A percentile compares a stretch with the other conserved stretches of the same genome.
These are phyloP conservation scores for Clanis bilineata DNA, from an alignment of 2,888 invertebrate species.

Conservation along the genomic window DNA sequence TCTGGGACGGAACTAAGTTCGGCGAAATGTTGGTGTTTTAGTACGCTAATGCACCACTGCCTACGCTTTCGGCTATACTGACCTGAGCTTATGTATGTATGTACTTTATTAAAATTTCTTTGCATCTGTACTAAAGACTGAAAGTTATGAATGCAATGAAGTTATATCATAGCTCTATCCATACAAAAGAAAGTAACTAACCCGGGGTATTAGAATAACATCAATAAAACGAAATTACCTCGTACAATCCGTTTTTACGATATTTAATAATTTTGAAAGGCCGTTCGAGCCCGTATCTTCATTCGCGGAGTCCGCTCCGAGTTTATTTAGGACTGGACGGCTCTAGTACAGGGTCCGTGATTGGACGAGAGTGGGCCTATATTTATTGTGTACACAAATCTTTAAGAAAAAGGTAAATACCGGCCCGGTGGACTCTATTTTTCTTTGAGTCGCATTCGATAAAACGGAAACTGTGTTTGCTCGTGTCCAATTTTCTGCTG, in stretches of 20 bases:
- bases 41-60: too few relatives aligned
- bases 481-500: conserved; percentile 28
- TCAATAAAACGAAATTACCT: conserved; percentile 1
- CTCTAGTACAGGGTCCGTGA: conserved; percentile 60
- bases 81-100: too few relatives aligned
- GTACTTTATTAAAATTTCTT: too few relatives aligned
- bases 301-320: conserved; percentile 52
- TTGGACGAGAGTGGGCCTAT: conserved; percentile 57
- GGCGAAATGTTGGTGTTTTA: too few relatives aligned
- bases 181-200: not conserved
- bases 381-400: conserved; percentile 72
- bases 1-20: too few relatives aligned
- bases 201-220: not conserved
- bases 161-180: too few relatives aligned
- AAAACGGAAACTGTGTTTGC: conserved; percentile 18
- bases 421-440: conserved; percentile 39
- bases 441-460: conserved; percentile 41
- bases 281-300: conserved; percentile 21
- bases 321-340: conserved; percentile 70
- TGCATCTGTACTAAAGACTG: too few relatives aligned
- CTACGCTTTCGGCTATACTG: too few relatives aligned
- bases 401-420: conserved; percentile 62
- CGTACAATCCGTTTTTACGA: conserved; percentile 4
- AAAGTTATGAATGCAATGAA: too few relatives aligned
- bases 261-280: conserved; percentile 13